Base-by-base conservation (phyloP, 2,797 vertebrate genomes). In the Mormyrops attenuatus region DNA sequence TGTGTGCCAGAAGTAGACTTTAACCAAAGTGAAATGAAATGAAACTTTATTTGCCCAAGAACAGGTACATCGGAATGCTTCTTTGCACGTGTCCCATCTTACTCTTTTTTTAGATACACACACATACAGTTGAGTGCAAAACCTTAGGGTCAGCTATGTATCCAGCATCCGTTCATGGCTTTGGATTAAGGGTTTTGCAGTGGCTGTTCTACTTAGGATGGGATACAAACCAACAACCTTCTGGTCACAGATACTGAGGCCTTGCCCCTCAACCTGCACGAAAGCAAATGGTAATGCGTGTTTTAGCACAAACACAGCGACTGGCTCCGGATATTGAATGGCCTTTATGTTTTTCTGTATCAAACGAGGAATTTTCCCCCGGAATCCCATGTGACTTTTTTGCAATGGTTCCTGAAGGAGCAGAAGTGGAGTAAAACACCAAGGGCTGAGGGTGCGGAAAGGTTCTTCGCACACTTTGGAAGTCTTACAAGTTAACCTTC, bases 401-500 rank as follows among this genome's bases (percentile, higher is more conserved):
- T 69, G 38, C 3, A 15, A 57, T 20, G 57, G 34, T 88, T 26
- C 17, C 82, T 85, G 57, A n/a, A 85, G 55, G 77, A 90, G n/a
- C 69, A 22, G 73, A 50, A 17, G 44, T 55, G 49, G 80, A 77
- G 85, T 15, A 17, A 73, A 90, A 11, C 49, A 30, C 26, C 55
- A 60, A 38, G 82, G 80, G 55, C 41, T 38, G 6, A 41, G 34
- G 30, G 88, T 49, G 73, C 30, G 47, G 77, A n/a, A 85, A 88
- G 89, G 49, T 20, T 86, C 69, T 44, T 77, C 9, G 34, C 73
- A 44, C 57, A 85, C 87, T 53, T 88, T 90, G 87, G 89, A 90
- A 63, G 57, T 85, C 53, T 89, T 89, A 90, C 88, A 90, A 89
- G 82, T 88, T 73, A 90, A 90, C 90, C 88, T 90, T 89, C 90